Evolutionary conservation across 2,888 invertebrate genomes (phyloP).

Genomic region (Metalampra italica): DNA sequence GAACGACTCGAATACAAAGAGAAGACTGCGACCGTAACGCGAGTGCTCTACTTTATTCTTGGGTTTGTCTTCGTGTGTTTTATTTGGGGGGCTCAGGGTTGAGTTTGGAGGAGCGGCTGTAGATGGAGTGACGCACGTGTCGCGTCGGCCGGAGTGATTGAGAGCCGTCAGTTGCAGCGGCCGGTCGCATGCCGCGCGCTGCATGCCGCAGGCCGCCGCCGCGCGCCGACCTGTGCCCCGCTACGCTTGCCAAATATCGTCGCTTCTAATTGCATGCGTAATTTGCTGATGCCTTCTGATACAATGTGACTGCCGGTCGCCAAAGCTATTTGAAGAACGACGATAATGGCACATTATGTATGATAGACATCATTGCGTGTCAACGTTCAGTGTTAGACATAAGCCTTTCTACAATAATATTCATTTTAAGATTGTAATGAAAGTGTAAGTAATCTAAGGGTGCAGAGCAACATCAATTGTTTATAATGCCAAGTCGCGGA

Average conservation of each 20-base stretch:
- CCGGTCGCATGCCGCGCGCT: conserved; percentile 34
- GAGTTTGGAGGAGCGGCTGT: conserved; percentile 24
- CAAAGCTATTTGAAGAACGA: conserved; percentile 24
- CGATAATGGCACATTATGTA: background rate
- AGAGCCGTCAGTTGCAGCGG: conserved; percentile 57
- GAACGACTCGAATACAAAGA: conserved; percentile 58
- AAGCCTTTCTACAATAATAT: no score
- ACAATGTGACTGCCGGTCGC: conserved; percentile 31
- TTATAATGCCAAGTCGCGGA: no score
- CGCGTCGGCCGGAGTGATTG: conserved; percentile 48
- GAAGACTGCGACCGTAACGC: conserved; percentile 44
- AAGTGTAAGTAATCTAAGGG: no score
- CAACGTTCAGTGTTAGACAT: no score
- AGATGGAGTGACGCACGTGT: conserved; percentile 22
- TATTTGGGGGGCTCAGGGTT: conserved; percentile 35
- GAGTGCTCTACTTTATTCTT: conserved; percentile 35
- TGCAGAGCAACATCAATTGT: background rate
- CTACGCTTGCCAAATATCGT: conserved; percentile 58
- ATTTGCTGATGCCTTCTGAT: conserved; percentile 52
- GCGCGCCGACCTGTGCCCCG: conserved; percentile 55
- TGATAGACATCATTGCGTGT: no score
- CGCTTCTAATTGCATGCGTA: conserved; percentile 63
- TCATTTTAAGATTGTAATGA: no score
- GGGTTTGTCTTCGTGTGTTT: conserved; percentile 37
- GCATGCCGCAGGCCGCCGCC: conserved; percentile 36